Percentiles rank a stretch among this genome's conserved stretches.
phyloP scores from a whole-genome alignment of 2,113 vertebrate genomes.

The Otocyon megalotis region DNA sequence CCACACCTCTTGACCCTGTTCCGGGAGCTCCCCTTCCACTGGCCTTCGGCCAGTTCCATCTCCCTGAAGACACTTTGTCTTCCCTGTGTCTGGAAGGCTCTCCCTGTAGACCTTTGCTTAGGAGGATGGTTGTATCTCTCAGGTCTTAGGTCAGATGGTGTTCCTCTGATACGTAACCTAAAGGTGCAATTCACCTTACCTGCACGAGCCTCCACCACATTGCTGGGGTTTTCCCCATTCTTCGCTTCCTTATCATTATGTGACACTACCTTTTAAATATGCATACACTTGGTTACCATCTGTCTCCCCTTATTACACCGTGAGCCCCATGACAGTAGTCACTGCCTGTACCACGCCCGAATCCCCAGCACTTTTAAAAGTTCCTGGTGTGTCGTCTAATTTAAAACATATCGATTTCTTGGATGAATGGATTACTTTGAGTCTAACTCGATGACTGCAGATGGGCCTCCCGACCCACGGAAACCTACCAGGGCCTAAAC shows the following conservation, averaged over 20 bases:
- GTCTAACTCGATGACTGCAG: neutral
- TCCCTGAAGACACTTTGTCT: neutral
- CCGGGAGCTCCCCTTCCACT: fast-evolving
- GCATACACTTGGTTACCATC: neutral
- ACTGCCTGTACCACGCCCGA: neutral
- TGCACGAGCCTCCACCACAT: neutral
- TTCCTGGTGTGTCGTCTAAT: neutral
- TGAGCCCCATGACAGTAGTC: neutral
- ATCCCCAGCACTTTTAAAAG: neutral
- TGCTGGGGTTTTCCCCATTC: fast-evolving
- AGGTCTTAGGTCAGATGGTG: neutral
- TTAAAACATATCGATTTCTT: neutral
- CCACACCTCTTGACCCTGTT: neutral
- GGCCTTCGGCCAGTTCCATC: neutral
- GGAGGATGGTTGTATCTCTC: neutral
- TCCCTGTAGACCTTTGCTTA: neutral
- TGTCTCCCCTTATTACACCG: neutral
- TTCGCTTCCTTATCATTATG: neutral
- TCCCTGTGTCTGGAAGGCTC: neutral
- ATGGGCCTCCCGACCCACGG: neutral
- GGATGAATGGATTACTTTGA: neutral
- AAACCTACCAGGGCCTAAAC: neutral
- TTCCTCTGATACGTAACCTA: neutral
- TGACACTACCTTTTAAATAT: neutral
- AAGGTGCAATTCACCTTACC: neutral